phyloP scores from a whole-genome alignment of 2,797 vertebrate genomes.

The Clarias fuscus region DNA sequence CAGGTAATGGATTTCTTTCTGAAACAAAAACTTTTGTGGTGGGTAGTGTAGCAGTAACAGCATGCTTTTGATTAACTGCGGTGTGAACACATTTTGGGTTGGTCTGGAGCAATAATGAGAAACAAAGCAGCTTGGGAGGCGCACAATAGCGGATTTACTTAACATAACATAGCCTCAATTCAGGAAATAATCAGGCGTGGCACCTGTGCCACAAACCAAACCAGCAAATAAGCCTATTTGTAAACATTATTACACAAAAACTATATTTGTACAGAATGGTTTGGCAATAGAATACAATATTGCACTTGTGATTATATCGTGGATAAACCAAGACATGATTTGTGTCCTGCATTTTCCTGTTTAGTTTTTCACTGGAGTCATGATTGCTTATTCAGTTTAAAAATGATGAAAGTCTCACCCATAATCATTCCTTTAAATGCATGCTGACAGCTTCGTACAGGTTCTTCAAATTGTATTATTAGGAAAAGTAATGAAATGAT shows the following conservation, averaged over 20 bases:
- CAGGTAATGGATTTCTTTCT: slow-evolving; percentile 30
- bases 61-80: slow-evolving; percentile 45
- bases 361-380: not conserved
- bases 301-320: not conserved
- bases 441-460: not conserved
- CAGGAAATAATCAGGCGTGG: not conserved
- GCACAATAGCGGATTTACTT: slow-evolving; percentile 1
- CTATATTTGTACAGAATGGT: not conserved
- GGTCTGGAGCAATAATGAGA: slow-evolving; percentile 44
- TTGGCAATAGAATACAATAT: not conserved
- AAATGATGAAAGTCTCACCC: not conserved
- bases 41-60: slow-evolving; percentile 11
- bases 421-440: not conserved
- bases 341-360: not conserved
- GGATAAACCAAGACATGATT: not conserved
- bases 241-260: not conserved
- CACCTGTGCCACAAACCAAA: not conserved
- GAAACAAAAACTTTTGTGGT: not conserved
- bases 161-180: not conserved
- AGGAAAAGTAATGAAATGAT: not conserved
- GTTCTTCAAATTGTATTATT: not conserved
- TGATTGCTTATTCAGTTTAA: not conserved
- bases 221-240: not conserved
- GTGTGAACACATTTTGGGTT: slow-evolving; percentile 17
- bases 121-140: slow-evolving; percentile 48